Conservation (phyloP, 2,888 invertebrate species). For the Sesia bembeciformis region DNA sequence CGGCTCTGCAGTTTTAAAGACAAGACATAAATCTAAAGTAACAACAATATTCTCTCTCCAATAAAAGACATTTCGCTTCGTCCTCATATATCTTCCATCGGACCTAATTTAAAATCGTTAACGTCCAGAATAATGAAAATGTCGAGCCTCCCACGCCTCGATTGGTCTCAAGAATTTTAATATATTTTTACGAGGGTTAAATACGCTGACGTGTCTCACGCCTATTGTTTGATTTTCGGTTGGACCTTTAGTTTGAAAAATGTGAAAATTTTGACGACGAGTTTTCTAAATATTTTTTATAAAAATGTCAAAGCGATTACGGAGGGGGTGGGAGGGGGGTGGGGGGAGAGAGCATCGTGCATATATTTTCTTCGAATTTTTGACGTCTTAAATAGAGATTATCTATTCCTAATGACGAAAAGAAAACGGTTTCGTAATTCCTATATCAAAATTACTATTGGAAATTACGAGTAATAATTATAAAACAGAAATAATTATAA, state of each 20-base stretch:
- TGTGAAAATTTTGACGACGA: not conserved
- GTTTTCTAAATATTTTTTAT: too few species aligned
- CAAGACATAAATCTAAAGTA: conserved; percentile 1
- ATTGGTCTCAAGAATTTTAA: conserved; percentile 11
- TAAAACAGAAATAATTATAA: too few species aligned
- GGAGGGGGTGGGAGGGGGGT: too few species aligned
- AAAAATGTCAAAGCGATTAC: too few species aligned
- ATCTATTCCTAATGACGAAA: too few species aligned
- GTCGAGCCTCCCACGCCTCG: conserved; percentile 5
- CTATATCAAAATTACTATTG: too few species aligned
- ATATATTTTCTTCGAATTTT: too few species aligned
- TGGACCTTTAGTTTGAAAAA: not conserved
- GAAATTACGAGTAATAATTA: too few species aligned
- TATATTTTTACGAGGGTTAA: conserved; percentile 10
- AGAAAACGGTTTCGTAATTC: too few species aligned
- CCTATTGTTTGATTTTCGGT: not conserved
- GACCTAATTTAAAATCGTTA: conserved; percentile 24
- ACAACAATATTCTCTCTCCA: conserved; percentile 7
- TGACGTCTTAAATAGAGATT: too few species aligned
- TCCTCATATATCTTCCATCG: conserved; percentile 17
- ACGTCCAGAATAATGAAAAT: conserved; percentile 16
- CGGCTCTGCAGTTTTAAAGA: not conserved
- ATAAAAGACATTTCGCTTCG: conserved; percentile 5
- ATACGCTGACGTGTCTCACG: conserved; percentile 8
- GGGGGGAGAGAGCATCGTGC: too few species aligned